Conservation (phyloP, 2,797 vertebrate species). For the Thunnus albacares region DNA sequence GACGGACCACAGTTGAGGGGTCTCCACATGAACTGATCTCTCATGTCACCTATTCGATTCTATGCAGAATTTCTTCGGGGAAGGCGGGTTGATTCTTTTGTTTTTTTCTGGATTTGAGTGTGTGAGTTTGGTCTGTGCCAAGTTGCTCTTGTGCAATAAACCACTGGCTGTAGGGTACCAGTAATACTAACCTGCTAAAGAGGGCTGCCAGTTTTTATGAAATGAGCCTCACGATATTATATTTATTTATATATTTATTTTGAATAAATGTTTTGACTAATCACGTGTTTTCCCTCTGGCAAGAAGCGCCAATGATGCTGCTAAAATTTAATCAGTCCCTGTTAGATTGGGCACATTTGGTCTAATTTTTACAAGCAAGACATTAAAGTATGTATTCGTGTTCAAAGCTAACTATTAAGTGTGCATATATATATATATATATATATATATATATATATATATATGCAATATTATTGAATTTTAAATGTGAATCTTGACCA, state of each 20-base stretch:
- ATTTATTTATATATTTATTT: conserved; percentile 60
- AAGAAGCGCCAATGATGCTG: conserved; percentile 67
- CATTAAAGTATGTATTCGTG: conserved; percentile 51
- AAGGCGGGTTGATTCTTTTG: conserved; percentile 43
- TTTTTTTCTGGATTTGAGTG: background rate
- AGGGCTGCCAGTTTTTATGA: conserved; percentile 65
- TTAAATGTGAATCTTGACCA: conserved; percentile 64
- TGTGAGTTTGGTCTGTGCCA: conserved; percentile 58
- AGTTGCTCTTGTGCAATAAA: conserved; percentile 76
- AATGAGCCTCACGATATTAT: conserved; percentile 22
- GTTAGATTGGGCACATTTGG: conserved; percentile 61
- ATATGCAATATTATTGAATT: conserved; percentile 62
- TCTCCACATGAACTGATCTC: background rate
- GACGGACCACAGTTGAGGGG: background rate
- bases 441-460: conserved; percentile 41
- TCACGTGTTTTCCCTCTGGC: conserved; percentile 61
- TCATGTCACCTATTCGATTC: conserved; percentile 12
- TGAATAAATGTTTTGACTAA: conserved; percentile 52
- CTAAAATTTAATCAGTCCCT: conserved; percentile 63
- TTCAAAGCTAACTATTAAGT: conserved; percentile 57
- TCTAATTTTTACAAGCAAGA: conserved; percentile 57
- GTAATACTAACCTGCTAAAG: conserved; percentile 40
- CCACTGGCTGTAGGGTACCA: conserved; percentile 38
- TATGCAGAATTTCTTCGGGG: conserved; percentile 64
- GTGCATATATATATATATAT: conserved; percentile 26